A percentile compares a stretch with the other conserved stretches of the same genome.
Evolutionary conservation across 2,797 vertebrate genomes (phyloP).

Genomic region (Morus bassanus): DNA sequence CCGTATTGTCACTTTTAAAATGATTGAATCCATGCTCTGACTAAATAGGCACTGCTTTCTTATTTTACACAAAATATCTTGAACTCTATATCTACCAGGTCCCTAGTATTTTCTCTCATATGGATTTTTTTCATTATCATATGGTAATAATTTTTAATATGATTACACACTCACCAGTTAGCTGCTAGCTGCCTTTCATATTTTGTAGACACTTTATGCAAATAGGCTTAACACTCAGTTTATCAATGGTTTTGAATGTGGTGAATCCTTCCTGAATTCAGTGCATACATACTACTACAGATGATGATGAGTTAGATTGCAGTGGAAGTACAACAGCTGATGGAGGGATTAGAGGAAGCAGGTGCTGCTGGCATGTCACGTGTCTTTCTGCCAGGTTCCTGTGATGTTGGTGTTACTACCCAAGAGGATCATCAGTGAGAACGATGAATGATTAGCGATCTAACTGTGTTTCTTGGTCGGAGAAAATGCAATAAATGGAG

Average conservation of each 20-base stretch:
- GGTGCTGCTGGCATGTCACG: neutral
- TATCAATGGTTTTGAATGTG: neutral
- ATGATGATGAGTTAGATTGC: neutral
- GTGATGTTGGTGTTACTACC: neutral
- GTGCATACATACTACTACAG: neutral
- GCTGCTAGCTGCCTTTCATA: neutral
- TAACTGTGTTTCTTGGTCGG: neutral
- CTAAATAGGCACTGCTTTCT: neutral
- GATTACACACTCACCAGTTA: neutral
- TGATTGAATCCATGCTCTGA: neutral
- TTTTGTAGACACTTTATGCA: neutral
- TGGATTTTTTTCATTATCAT: neutral
- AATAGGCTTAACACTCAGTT: neutral
- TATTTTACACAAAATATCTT: neutral
- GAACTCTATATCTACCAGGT: neutral
- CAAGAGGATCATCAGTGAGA: neutral
- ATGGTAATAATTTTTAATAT: neutral
- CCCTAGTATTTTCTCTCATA: neutral
- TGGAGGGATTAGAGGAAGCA: neutral
- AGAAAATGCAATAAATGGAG: neutral
- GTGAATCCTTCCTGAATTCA: neutral
- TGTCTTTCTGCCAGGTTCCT: neutral
- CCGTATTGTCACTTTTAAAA: neutral
- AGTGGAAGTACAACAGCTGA: neutral
- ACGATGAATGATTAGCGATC: neutral